A percentile compares a stretch with the other conserved stretches of the same genome.
Conservation (phyloP, 2,888 invertebrate genomes). For the Thecophora atra region DNA sequence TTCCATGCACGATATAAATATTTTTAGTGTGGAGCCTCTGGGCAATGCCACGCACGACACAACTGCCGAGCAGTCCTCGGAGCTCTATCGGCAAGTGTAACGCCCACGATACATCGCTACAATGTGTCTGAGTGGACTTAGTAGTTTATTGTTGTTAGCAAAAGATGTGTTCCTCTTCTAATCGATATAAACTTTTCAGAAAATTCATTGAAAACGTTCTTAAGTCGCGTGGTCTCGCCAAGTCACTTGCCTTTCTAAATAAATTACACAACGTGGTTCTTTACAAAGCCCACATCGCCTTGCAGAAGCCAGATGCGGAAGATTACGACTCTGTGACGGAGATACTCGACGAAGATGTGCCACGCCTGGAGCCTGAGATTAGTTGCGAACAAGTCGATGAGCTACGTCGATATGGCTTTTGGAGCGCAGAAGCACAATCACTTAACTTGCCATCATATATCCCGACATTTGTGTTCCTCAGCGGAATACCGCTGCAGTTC, state of each 20-base stretch:
- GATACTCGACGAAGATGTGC: slow-evolving; percentile 66
- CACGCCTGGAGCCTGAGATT: slow-evolving; percentile 62
- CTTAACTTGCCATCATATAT: slow-evolving; percentile 87
- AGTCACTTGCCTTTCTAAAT: slow-evolving; percentile 82
- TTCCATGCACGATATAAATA: slow-evolving; percentile 64
- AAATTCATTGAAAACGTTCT: slow-evolving; percentile 87
- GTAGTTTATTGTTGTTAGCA: no score
- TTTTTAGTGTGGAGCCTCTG: slow-evolving; percentile 69
- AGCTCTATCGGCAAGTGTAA: slow-evolving; percentile 66
- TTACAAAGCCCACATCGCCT: slow-evolving; percentile 75
- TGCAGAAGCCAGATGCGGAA: slow-evolving; percentile 69
- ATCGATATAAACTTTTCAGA: slow-evolving; percentile 62
- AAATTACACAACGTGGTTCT: slow-evolving; percentile 76
- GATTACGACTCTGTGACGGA: slow-evolving; percentile 64
- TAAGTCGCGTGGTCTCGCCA: slow-evolving; percentile 85
- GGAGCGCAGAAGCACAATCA: slow-evolving; percentile 79
- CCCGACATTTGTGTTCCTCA: slow-evolving; percentile 85
- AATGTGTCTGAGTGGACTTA: no score
- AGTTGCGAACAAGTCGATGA: slow-evolving; percentile 62
- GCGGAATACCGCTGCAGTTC: slow-evolving; percentile 87
- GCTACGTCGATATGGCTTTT: slow-evolving; percentile 73
- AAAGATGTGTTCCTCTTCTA: no score
- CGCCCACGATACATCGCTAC: neutral
- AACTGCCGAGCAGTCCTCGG: slow-evolving; percentile 67
- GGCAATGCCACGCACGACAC: slow-evolving; percentile 66